A percentile compares a stretch with the other conserved stretches of the same genome.
Conservation (phyloP, 2,797 vertebrate genomes). For the Cirrhinus mrigala region DNA sequence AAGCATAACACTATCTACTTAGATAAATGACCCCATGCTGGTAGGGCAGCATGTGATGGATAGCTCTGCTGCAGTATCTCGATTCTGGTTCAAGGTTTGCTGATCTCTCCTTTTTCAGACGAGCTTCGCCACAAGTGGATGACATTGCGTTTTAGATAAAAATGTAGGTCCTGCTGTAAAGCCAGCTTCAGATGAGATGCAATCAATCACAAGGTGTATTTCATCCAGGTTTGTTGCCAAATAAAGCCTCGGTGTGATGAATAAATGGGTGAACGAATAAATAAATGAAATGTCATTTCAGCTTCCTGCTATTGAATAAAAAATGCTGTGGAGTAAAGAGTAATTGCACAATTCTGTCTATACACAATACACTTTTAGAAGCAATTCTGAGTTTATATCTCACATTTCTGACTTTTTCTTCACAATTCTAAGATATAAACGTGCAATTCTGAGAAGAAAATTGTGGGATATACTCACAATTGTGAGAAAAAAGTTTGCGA, state of each 20-base stretch:
- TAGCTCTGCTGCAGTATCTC: conserved; percentile 33
- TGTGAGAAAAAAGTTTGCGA: too few relatives aligned
- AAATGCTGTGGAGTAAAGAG: neutral
- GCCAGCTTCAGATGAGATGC: conserved; percentile 9
- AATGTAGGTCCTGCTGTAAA: conserved; percentile 13
- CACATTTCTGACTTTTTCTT: neutral
- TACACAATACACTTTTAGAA: neutral
- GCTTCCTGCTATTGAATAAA: neutral
- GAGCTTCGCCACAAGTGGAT: neutral
- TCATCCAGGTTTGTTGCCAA: conserved; percentile 19
- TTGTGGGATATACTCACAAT: too few relatives aligned
- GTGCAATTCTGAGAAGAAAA: too few relatives aligned
- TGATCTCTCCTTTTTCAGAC: conserved; percentile 10
- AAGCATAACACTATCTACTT: conserved; percentile 17
- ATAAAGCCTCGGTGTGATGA: neutral
- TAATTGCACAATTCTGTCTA: neutral
- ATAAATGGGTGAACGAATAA: neutral
- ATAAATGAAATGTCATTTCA: neutral
- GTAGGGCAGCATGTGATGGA: conserved; percentile 39
- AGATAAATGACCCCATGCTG: conserved; percentile 17
- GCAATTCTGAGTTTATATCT: neutral
- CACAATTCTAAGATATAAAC: neutral
- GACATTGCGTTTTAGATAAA: conserved; percentile 9
- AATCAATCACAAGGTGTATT: conserved; percentile 24
- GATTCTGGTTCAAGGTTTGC: conserved; percentile 10